Evolutionary conservation across 2,797 vertebrate genomes (phyloP).

Genomic region (Rhabdophis nuchalis): DNA sequence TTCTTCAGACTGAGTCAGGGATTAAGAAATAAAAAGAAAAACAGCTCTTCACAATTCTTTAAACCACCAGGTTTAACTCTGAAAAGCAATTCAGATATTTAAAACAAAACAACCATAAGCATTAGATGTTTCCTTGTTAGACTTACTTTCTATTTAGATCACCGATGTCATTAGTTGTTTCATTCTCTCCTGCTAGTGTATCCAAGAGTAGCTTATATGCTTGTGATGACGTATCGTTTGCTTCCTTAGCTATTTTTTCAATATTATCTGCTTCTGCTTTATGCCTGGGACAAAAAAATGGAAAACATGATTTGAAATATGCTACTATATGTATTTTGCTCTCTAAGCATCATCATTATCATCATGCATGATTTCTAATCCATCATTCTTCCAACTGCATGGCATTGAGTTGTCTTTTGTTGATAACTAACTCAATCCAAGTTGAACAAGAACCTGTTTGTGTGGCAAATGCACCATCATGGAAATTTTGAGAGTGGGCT

Average conservation of each 20-base stretch:
- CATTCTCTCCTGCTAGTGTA: slow-evolving; percentile 84
- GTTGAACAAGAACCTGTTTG: neutral
- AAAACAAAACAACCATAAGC: neutral
- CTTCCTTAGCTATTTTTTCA: slow-evolving; percentile 86
- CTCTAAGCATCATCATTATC: neutral
- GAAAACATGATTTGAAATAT: slow-evolving; percentile 22
- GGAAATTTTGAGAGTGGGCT: neutral
- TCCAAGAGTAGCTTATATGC: slow-evolving; percentile 86
- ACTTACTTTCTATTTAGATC: slow-evolving; percentile 92
- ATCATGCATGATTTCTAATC: neutral
- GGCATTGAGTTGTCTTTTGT: neutral
- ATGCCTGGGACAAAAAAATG: slow-evolving; percentile 72
- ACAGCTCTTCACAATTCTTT: neutral
- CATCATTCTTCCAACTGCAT: neutral
- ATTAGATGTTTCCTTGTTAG: slow-evolving; percentile 4
- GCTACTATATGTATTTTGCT: neutral
- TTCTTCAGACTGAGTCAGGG: neutral
- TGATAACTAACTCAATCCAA: neutral
- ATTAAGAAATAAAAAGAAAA: neutral
- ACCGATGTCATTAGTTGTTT: slow-evolving; percentile 82
- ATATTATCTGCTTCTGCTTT: slow-evolving; percentile 93
- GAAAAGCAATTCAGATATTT: neutral
- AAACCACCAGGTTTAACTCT: neutral
- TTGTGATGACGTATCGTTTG: slow-evolving; percentile 89
- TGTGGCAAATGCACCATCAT: neutral